These are phyloP conservation scores for Strigops habroptila DNA, from an alignment of 2,113 vertebrate species.

Conservation along the genomic window DNA sequence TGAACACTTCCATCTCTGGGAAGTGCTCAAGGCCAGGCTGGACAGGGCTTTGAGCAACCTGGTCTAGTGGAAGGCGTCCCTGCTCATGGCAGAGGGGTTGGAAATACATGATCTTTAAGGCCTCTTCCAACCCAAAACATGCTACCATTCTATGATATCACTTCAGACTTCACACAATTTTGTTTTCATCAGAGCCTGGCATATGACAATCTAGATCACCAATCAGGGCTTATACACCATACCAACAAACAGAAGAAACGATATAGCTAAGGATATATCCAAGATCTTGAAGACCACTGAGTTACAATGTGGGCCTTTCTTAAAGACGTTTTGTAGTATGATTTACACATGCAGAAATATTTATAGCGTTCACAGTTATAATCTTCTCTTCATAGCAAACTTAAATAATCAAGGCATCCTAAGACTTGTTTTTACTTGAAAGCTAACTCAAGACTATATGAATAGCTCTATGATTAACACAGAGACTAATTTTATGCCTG, in stretches of 20 bases:
- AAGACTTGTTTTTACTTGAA: conserved; percentile 6
- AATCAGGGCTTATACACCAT: neutral
- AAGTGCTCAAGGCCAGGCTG: neutral
- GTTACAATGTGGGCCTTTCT: neutral
- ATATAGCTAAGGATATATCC: neutral
- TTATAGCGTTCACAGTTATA: neutral
- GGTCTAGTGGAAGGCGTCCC: neutral
- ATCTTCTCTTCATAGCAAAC: neutral
- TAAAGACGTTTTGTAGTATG: neutral
- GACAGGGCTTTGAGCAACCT: neutral
- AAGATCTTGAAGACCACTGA: neutral
- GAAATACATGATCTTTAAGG: neutral
- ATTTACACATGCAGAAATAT: neutral
- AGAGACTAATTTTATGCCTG: neutral
- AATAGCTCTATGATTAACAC: neutral
- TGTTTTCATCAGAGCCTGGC: neutral
- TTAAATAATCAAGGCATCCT: neutral
- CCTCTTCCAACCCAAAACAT: neutral
- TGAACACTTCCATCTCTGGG: neutral
- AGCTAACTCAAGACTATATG: neutral
- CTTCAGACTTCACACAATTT: neutral
- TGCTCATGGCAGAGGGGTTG: neutral
- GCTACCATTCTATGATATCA: neutral
- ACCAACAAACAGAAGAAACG: neutral
- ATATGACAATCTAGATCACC: neutral